Conservation (phyloP, 2,797 vertebrate species). For the Notolabrus celidotus region DNA sequence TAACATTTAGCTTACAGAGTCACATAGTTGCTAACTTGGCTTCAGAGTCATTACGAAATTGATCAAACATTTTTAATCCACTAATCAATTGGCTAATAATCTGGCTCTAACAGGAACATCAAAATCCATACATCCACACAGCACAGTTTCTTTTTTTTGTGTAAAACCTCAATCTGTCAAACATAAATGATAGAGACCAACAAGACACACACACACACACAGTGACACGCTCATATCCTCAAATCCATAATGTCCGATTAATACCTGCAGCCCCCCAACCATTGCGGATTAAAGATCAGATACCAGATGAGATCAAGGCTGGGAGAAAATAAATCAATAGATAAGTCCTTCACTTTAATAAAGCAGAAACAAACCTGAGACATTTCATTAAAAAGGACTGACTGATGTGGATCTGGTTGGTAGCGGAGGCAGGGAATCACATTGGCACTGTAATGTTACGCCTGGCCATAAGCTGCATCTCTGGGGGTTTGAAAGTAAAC, state of each 20-base stretch:
- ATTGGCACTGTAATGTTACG: constrained; percentile 10
- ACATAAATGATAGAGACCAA: neutral
- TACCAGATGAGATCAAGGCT: constrained; percentile 56
- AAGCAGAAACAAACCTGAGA: constrained; percentile 53
- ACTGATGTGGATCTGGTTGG: constrained; percentile 38
- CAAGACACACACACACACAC: constrained; percentile 2
- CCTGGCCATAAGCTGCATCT: constrained; percentile 11
- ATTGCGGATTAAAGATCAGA: constrained; percentile 56
- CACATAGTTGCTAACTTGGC: no score
- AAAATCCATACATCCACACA: neutral
- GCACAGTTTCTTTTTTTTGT: neutral
- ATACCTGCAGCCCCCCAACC: constrained; percentile 28
- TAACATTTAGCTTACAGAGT: neutral
- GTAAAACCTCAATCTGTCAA: neutral
- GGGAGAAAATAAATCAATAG: constrained; percentile 60
- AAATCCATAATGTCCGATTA: constrained; percentile 36
- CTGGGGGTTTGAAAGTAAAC: constrained; percentile 52
- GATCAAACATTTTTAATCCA: neutral
- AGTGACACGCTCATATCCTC: constrained; percentile 15
- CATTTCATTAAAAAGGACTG: constrained; percentile 64
- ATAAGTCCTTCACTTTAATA: constrained; percentile 67
- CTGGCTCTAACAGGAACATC: neutral
- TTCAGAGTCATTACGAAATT: neutral
- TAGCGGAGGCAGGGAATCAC: constrained; percentile 20
- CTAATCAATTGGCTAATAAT: neutral